Conservation (phyloP, 2,797 vertebrate species). For the Triplophysa yarkandensis region DNA sequence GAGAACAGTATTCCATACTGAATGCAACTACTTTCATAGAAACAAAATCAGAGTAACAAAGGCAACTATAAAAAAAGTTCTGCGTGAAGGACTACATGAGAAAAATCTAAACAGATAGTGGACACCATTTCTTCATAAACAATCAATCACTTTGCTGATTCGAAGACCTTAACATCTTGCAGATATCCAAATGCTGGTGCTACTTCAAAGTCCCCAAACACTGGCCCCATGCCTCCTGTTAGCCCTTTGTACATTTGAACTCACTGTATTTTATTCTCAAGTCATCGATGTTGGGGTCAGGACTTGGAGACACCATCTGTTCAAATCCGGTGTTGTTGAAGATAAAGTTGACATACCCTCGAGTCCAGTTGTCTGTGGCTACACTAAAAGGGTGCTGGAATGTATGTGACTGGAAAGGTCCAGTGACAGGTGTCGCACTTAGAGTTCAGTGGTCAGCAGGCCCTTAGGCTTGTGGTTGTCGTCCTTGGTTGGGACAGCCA, state of each 20-base stretch:
- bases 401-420: conserved; percentile 42
- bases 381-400: conserved; percentile 28
- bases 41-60: conserved; percentile 40
- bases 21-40: conserved; percentile 35
- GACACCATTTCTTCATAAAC: conserved; percentile 9
- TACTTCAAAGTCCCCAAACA: conserved; percentile 7
- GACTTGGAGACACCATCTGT: conserved; percentile 16
- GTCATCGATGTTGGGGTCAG: background rate
- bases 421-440: conserved; percentile 56
- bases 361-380: conserved; percentile 12
- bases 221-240: background rate
- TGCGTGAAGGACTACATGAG: conserved; percentile 41
- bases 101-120: conserved; percentile 5
- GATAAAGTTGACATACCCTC: background rate
- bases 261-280: background rate
- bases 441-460: conserved; percentile 96
- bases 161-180: background rate
- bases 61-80: conserved; percentile 21
- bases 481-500: conserved; percentile 66
- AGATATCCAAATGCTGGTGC: background rate
- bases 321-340: conserved; percentile 6
- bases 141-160: background rate
- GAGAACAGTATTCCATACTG: conserved; percentile 25
- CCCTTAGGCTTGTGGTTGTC: conserved; percentile 78
- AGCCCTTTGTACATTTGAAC: conserved; percentile 4